Evolutionary conservation across 1,140 invertebrate genomes (phyloP).

Genomic region (Samia ricini): DNA sequence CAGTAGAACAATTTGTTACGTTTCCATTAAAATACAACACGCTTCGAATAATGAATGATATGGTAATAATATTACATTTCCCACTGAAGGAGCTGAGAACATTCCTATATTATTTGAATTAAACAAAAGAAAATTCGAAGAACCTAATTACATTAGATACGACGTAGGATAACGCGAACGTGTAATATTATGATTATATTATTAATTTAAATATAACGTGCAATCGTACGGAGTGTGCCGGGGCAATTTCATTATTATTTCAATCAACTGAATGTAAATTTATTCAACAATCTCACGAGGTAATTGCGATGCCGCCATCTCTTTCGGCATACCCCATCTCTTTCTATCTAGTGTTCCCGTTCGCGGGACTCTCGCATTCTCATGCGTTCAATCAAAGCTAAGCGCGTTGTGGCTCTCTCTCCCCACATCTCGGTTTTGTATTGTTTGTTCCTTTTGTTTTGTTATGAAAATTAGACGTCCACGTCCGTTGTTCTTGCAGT

Average conservation of each 20-base stretch:
- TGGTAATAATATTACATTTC: constrained; percentile 1
- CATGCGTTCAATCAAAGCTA: constrained; percentile 73
- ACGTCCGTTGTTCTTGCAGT: constrained; percentile 32
- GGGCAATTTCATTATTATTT: constrained; percentile 77
- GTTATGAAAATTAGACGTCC: constrained; percentile 58
- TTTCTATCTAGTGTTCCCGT: constrained; percentile 37
- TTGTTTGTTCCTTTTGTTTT: constrained; percentile 62
- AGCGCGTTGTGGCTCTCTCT: constrained; percentile 48
- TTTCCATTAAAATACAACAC: background rate
- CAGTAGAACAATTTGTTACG: constrained; percentile 1
- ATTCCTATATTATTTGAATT: constrained; percentile 35
- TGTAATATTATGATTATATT: constrained; percentile 75
- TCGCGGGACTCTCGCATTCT: constrained; percentile 60
- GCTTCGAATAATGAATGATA: background rate
- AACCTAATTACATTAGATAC: constrained; percentile 47
- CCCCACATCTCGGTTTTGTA: constrained; percentile 46
- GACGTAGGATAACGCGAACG: constrained; percentile 26
- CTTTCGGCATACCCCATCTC: constrained; percentile 34
- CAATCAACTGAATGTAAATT: constrained; percentile 77
- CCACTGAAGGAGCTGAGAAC: background rate
- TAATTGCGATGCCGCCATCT: constrained; percentile 66
- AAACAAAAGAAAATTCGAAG: constrained; percentile 51
- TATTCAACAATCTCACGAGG: constrained; percentile 76
- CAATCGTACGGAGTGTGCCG: constrained; percentile 64
- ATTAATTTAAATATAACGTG: constrained; percentile 75